Percentiles rank a stretch among this genome's conserved stretches.
Evolutionary conservation across 2,797 vertebrate genomes (phyloP).

Genomic region (Rhodeus uyekii): DNA sequence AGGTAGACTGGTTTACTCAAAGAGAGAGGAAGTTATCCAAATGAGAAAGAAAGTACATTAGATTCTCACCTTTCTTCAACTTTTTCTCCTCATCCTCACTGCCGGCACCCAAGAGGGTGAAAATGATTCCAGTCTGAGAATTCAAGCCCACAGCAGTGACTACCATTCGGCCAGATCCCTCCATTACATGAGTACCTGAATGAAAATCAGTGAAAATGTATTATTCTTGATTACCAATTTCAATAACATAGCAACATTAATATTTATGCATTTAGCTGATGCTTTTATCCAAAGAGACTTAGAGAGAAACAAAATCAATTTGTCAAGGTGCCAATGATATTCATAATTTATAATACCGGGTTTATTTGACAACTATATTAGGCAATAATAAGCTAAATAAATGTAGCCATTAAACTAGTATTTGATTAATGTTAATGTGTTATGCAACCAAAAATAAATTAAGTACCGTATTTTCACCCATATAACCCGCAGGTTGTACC

Average conservation of each 20-base stretch:
- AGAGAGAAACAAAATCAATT: too few relatives aligned
- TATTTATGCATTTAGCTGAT: too few relatives aligned
- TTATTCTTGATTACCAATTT: too few relatives aligned
- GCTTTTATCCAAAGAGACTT: too few relatives aligned
- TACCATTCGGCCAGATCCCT: conserved; percentile 95
- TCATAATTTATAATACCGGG: too few relatives aligned
- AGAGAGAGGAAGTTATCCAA: conserved; percentile 20
- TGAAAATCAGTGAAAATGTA: too few relatives aligned
- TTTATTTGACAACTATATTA: too few relatives aligned
- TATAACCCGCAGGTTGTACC: too few relatives aligned
- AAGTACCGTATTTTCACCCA: too few relatives aligned
- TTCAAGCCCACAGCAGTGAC: conserved; percentile 95
- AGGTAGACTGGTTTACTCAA: conserved; percentile 39
- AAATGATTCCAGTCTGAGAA: conserved; percentile 98
- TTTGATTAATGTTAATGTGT: neutral
- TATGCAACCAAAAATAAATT: too few relatives aligned
- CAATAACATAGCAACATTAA: too few relatives aligned
- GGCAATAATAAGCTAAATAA: neutral
- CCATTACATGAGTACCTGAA: conserved; percentile 97
- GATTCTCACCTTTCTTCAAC: conserved; percentile 92
- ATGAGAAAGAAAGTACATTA: neutral
- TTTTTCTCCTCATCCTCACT: conserved; percentile 89
- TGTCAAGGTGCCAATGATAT: too few relatives aligned
- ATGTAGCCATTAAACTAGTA: neutral
- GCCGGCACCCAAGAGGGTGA: conserved; percentile 89